Percentiles rank a stretch among this genome's conserved stretches.
Evolutionary conservation across 2,888 invertebrate genomes (phyloP).

Genomic region (Parapristionchus giblindavisi): DNA sequence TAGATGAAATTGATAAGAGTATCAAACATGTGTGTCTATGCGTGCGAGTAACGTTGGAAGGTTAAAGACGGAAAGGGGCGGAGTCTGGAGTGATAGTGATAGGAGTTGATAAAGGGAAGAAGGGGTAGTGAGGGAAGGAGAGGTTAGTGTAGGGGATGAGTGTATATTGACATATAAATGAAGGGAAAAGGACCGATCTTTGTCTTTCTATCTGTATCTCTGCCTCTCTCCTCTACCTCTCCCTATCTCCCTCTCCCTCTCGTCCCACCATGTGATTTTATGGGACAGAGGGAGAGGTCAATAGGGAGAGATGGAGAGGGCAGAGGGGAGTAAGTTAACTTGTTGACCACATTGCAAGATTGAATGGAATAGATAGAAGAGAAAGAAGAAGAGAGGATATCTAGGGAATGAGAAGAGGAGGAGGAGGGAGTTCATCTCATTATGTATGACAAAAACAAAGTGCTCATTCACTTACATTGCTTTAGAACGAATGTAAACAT

Average conservation of each 20-base stretch:
- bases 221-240: neutral
- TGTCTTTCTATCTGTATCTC: conserved; percentile 10
- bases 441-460: too few species aligned
- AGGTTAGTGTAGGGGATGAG: neutral
- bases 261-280: neutral
- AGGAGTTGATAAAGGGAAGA: neutral
- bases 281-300: conserved; percentile 3
- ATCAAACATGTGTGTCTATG: too few species aligned
- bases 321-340: conserved; percentile 12
- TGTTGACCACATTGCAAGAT: neutral
- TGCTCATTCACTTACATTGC: too few species aligned
- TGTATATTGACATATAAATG: neutral
- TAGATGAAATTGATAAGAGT: too few species aligned
- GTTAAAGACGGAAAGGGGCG: too few species aligned
- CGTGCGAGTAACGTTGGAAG: too few species aligned
- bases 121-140: neutral
- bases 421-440: neutral
- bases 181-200: conserved; percentile 7
- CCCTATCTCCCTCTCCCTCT: neutral
- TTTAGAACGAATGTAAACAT: too few species aligned
- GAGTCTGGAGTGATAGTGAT: neutral
- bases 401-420: neutral
- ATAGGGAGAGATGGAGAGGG: neutral
- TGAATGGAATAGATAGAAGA: neutral
- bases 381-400: conserved; percentile 11